Base-by-base conservation (phyloP, 2,113 vertebrate genomes). In the Sialia sialis region DNA sequence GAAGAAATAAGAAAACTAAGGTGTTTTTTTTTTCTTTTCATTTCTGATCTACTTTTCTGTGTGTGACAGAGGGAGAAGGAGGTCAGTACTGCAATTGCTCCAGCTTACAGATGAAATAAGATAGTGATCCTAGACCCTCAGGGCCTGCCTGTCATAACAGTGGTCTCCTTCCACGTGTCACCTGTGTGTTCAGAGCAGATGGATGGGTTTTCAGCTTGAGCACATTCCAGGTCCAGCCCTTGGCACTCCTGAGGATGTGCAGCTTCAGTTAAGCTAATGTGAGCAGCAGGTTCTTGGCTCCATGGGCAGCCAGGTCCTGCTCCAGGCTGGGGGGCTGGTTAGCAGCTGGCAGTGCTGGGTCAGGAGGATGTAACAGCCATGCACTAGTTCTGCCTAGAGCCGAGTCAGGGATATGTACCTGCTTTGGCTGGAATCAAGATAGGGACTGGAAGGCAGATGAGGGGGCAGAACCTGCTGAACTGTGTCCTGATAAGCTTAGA, bases 351-450 rank as follows among this genome's bases (percentile, higher is more conserved):
- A 25, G 0, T 5, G 25, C n/a, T 25, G 70, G 54, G 10, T 6
- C 41, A 52, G 36, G 46, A 70, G 29, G 11, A 5, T 51, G 13
- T 12, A 36, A 68, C 3, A 29, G 11, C 64, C 30, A 7, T 7
- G 27, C 15, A 36, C 3, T 13, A 4, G 16, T 11, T 75, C 43
- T 82, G 82, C 69, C 30, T 1, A 17, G 34, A 91, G 38, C 20
- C 1, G 2, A 54, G 21, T 9, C 13, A 11, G 39, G 44, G 56
- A 55, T 16, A 16, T 0, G 1, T 14, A 5, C 54, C 38, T 3
- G 2, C n/a, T 67, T 70, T 29, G n/a, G n/a, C 34, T 3, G 2
- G 27, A 16, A 5, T 55, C 55, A 51, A 34, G 26, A 15, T 2
- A 36, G 34, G 34, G 38, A 7, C 23, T 4, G 1, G 26, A 27